Evolutionary conservation across 2,113 vertebrate genomes (phyloP).

Genomic region (Pithys albifrons): DNA sequence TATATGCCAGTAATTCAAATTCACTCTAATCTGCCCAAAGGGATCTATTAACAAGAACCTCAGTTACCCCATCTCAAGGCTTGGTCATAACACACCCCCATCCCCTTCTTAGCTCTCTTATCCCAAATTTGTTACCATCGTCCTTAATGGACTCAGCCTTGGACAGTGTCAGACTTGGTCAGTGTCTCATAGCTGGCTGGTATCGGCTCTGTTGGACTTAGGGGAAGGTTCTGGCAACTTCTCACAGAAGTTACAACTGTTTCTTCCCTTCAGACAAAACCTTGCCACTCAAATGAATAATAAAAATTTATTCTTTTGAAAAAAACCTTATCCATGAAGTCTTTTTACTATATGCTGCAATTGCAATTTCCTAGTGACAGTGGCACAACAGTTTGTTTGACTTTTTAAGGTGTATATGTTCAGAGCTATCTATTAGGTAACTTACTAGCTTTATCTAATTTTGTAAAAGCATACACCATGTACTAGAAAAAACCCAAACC

Average conservation of each 20-base stretch:
- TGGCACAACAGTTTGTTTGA: not conserved
- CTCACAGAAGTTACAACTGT: not conserved
- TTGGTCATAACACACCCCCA: not conserved
- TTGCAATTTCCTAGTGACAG: not conserved
- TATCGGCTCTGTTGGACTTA: no score
- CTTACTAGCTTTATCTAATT: not conserved
- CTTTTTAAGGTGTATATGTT: not conserved
- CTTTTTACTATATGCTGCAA: not conserved
- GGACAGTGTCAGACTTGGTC: not conserved
- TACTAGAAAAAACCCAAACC: not conserved
- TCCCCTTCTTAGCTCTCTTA: not conserved
- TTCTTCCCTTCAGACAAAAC: not conserved
- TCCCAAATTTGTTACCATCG: not conserved
- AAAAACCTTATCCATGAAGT: not conserved
- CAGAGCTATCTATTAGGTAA: not conserved
- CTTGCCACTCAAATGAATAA: not conserved
- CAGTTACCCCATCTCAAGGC: not conserved
- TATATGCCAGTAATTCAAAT: not conserved
- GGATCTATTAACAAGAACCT: not conserved
- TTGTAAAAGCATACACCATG: not conserved
- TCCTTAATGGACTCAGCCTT: no score
- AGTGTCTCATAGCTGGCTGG: no score
- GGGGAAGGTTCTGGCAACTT: not conserved
- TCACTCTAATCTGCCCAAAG: not conserved
- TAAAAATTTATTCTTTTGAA: constrained; percentile 29